Evolutionary conservation across 2,113 vertebrate genomes (phyloP), one percentile per base, ranked within the genome.

Genomic region (Corynorhinus townsendii): DNA sequence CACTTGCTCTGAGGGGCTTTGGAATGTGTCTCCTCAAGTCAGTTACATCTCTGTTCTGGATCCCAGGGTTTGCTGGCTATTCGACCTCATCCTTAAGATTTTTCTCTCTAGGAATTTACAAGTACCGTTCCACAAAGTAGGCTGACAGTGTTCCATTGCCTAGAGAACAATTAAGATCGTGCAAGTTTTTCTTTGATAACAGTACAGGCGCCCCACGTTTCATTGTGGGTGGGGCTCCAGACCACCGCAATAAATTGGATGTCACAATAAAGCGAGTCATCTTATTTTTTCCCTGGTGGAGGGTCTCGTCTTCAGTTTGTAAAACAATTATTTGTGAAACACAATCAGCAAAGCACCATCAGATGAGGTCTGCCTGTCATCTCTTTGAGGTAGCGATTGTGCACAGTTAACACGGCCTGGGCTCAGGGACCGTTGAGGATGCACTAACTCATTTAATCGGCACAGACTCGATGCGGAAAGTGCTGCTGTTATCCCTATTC

Each of bases 1-100:
- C 77, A 82, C 84, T 79, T 96, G 81, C 86, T 93, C 91, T 59
- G 1, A 86, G 49, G 49, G 33, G 20, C n/a, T 94, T 88, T 47
- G 33, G 40, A 64, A 76, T 81, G 71, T 93, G 52, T 59, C 89
- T 64, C 35, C 2, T 89, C 77, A 24, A 47, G 26, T 76, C 49
- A n/a, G 22, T 79, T 73, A 68, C 17, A 17, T 81, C 92, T 91
- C 88, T 52, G 76, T 91, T 17, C 38, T 22, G 15, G 66, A 64
- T 73, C 71, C 86, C 54, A 90, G 3, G 2, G 40, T 11, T 80
- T 89, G 5, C 56, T 68, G 71, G 2, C 45, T 66, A 3, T 77
- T 4, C 11, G 71, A n/a, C 54, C 52, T 20, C 38, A 12, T 11
- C 28, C 24, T 66, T 69, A 40, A 73, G 72, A 19, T 72, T 7